Percentiles rank a stretch among this genome's conserved stretches.
Evolutionary conservation across 1,140 invertebrate species (phyloP).

Genomic region (Oncopodura yosiiana): DNA sequence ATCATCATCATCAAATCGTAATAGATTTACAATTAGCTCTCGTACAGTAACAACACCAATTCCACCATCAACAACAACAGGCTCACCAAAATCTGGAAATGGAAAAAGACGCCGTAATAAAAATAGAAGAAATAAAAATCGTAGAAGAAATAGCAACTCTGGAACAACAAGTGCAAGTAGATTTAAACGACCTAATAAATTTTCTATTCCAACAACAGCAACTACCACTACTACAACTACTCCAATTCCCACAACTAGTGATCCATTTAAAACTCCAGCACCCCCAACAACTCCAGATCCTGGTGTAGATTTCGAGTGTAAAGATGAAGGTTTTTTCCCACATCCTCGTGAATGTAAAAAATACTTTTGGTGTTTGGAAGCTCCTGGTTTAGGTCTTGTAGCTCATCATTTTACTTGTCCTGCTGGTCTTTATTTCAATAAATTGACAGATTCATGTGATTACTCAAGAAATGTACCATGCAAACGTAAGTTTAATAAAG

Average conservation of each 20-base stretch:
- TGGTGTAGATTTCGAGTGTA: conserved; percentile 76
- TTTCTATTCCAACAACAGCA: conserved; percentile 36
- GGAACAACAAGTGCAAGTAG: conserved; percentile 7
- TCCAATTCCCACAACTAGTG: conserved; percentile 35
- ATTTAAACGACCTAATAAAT: background rate
- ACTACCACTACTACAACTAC: conserved; percentile 42
- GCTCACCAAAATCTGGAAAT: conserved; percentile 5
- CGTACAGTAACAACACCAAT: conserved; percentile 28
- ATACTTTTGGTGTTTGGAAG: conserved; percentile 88
- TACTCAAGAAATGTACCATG: conserved; percentile 80
- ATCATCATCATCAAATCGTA: background rate
- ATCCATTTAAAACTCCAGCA: conserved; percentile 57
- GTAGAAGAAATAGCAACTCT: conserved; percentile 3
- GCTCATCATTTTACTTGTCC: conserved; percentile 90
- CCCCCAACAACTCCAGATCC: conserved; percentile 83
- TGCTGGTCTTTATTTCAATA: conserved; percentile 76
- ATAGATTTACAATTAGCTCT: background rate
- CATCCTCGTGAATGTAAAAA: conserved; percentile 87
- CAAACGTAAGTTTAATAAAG: too few species aligned
- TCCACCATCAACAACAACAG: conserved; percentile 32
- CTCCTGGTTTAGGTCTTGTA: conserved; percentile 75
- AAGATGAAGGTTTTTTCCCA: conserved; percentile 87
- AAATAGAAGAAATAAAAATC: conserved; percentile 19
- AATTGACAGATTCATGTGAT: conserved; percentile 81
- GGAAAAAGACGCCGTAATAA: conserved; percentile 21